phyloP scores from a whole-genome alignment of 2,797 vertebrate genomes.

The Meriones psammophilus region DNA sequence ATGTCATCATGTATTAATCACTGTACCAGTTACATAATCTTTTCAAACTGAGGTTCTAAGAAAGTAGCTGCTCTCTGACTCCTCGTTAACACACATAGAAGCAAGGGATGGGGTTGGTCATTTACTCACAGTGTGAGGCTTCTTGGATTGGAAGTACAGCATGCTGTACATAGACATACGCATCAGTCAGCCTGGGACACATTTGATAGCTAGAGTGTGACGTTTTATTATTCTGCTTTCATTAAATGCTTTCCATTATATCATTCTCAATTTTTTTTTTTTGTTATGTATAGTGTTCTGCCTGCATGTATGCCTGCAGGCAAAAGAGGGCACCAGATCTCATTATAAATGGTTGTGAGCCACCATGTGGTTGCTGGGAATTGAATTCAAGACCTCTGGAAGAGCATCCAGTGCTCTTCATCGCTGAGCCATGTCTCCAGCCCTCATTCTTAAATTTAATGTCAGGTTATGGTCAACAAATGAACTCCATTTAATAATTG shows the following conservation, averaged over 20 bases:
- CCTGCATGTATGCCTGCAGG: no score
- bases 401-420: no score
- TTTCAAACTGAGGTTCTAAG: background rate
- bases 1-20: background rate
- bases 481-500: constrained; percentile 6
- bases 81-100: background rate
- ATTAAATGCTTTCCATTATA: background rate
- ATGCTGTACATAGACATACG: background rate
- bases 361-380: no score
- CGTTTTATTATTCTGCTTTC: background rate
- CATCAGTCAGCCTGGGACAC: background rate
- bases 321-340: no score
- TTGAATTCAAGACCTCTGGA: no score
- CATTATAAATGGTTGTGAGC: no score
- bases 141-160: background rate
- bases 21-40: background rate
- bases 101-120: background rate
- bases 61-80: background rate
- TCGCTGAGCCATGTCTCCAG: no score
- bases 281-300: no score
- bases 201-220: background rate
- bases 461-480: constrained; percentile 27
- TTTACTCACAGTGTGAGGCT: background rate
- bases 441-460: constrained; percentile 1
- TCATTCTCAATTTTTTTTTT: background rate